Evolutionary conservation across 2,888 invertebrate species (phyloP), one percentile per base, ranked within the genome.

Genomic region (Empis livida): DNA sequence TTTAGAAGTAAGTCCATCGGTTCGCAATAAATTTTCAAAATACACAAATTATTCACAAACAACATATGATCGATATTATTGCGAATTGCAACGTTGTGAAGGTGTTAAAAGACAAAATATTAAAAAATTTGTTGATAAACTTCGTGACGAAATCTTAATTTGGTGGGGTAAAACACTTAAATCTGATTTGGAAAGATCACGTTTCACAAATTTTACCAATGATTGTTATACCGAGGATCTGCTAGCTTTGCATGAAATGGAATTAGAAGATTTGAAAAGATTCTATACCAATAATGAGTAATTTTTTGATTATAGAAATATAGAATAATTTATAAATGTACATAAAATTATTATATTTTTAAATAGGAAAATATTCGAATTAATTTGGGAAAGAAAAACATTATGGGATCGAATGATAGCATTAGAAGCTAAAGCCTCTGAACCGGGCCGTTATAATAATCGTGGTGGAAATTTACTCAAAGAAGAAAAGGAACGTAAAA

Each of bases 401-500:
- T 71, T 88, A 2, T 91, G 88, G 82, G 69, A 76, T 17, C 80
- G 86, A 59, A 82, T 85, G 78, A 71, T 77, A 3, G 83, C 84
- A 50, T 65, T 92, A 43, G 87, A 91, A 54, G 76, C 77, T 16
- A 77, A 81, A 45, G 82, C 85, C 0, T 76, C 77, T n/a, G 85
- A 88, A 58, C 86, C 88, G 0, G 82, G 83, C 53, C 76, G 93
- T 1, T 89, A 82, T 61, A 82, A 88, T 56, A 92, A 93, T 66
- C 76, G 94, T 35, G 92, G 93, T 0, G 91, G 93, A 0, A 84
- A 87, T 54, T 70, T 94, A 8, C 68, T 94, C 2, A 77, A 79
- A 45, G 93, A 93, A 62, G 93, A 94, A 64, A 88, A 83, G 57
- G 87, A 89, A 58, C 71, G 92, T n/a, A 92, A 88, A 62, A 73